Conservation (phyloP, 2,113 vertebrate genomes). For the Galbula dea region DNA sequence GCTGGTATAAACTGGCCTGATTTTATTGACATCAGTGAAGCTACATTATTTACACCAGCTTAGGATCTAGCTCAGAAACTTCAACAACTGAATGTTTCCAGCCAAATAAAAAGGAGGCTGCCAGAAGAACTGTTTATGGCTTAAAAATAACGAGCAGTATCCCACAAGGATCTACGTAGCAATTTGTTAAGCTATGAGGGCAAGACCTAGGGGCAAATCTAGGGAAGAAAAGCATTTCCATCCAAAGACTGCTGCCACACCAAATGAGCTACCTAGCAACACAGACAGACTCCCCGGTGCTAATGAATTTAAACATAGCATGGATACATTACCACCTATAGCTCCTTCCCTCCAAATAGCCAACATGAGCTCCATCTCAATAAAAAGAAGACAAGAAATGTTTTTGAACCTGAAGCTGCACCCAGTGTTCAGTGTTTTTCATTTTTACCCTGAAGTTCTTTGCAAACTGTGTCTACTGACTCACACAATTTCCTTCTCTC, state of each 20-base stretch:
- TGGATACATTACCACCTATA: background rate
- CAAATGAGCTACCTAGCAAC: slow-evolving; percentile 46
- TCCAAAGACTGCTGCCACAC: background rate
- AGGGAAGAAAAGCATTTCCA: background rate
- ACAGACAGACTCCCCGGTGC: background rate
- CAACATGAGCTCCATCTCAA: background rate
- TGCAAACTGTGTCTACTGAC: background rate
- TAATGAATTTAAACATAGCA: slow-evolving; percentile 52
- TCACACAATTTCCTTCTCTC: background rate
- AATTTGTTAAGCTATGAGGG: slow-evolving; percentile 15
- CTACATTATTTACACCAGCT: slow-evolving; percentile 27
- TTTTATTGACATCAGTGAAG: slow-evolving; percentile 19
- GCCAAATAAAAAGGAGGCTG: background rate
- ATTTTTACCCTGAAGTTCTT: background rate
- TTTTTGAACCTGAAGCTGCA: background rate
- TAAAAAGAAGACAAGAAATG: background rate
- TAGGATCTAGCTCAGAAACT: background rate
- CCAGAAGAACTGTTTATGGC: background rate
- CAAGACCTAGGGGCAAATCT: slow-evolving; percentile 12
- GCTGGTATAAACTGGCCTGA: background rate
- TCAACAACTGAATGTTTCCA: background rate
- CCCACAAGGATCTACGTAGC: background rate
- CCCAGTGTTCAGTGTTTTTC: background rate
- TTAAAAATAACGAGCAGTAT: background rate
- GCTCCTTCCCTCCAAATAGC: background rate